Conservation (phyloP, 2,797 vertebrate genomes). For the Sebastes taczanowskii region DNA sequence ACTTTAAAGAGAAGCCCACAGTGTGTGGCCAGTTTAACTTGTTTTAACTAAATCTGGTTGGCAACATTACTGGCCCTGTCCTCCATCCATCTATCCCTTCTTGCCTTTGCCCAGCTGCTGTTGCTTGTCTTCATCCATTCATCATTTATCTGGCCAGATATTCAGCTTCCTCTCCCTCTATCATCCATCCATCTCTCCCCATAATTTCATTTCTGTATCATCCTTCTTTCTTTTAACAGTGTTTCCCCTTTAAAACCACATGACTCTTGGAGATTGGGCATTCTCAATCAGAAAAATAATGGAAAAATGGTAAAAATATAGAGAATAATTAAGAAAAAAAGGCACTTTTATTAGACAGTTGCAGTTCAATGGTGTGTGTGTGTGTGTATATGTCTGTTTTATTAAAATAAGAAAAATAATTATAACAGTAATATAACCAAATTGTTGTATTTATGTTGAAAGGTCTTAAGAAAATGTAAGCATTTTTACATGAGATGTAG, state of each 20-base stretch:
- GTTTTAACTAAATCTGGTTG: conserved; percentile 1
- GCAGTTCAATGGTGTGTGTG: neutral
- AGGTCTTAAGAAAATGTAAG: neutral
- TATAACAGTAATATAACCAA: neutral
- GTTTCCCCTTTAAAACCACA: neutral
- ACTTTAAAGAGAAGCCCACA: neutral
- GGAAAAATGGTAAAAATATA: neutral
- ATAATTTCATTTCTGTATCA: neutral
- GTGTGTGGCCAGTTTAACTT: neutral
- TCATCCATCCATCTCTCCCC: neutral
- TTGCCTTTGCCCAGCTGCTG: conserved; percentile 33
- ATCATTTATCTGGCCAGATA: conserved; percentile 24
- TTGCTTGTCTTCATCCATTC: conserved; percentile 8
- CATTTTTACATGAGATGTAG: neutral
- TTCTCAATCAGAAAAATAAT: neutral
- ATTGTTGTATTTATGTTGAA: neutral
- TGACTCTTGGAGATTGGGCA: neutral
- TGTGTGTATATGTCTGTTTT: neutral
- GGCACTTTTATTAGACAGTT: neutral
- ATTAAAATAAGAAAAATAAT: neutral
- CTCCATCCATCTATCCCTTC: neutral
- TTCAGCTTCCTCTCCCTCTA: neutral
- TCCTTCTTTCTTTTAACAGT: neutral
- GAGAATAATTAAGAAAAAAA: neutral
- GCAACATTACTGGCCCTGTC: neutral